phyloP scores from a whole-genome alignment of 2,888 invertebrate species.

The Xestobium rufovillosum region DNA sequence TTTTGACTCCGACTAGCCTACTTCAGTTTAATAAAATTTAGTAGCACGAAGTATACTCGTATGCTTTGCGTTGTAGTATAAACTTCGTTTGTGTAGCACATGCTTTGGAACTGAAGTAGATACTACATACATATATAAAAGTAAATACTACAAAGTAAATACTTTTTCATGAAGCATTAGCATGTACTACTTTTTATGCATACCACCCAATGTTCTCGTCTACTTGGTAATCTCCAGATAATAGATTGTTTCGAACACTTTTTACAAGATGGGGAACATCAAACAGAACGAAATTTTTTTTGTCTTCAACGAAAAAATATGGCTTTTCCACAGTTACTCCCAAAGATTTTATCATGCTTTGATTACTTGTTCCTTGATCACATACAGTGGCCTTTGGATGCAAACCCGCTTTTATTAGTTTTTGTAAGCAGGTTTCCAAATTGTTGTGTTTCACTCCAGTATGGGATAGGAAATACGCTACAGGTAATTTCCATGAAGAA shows the following conservation, averaged over 20 bases:
- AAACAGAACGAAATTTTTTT: constrained; percentile 16
- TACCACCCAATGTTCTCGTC: constrained; percentile 10
- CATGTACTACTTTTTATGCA: too few relatives aligned
- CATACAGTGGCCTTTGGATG: constrained; percentile 16
- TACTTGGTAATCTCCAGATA: background rate
- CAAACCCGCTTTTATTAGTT: constrained; percentile 11
- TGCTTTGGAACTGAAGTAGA: too few relatives aligned
- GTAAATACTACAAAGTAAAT: too few relatives aligned
- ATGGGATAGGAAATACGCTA: constrained; percentile 19
- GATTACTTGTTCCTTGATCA: constrained; percentile 23
- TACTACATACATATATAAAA: too few relatives aligned
- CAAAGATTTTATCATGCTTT: constrained; percentile 10
- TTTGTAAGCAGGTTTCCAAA: constrained; percentile 4
- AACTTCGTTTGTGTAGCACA: too few relatives aligned
- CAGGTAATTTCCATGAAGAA: constrained; percentile 21
- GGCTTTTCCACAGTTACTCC: constrained; percentile 6
- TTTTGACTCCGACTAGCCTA: too few relatives aligned
- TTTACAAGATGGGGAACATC: constrained; percentile 23
- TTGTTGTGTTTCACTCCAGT: constrained; percentile 13
- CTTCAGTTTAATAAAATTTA: too few relatives aligned
- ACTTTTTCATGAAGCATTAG: too few relatives aligned
- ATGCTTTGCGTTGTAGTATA: too few relatives aligned
- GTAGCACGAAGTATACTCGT: too few relatives aligned
- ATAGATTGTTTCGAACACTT: constrained; percentile 7
- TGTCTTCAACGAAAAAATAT: constrained; percentile 13